phyloP scores from a whole-genome alignment of 2,113 vertebrate species.

The Synchiropus splendidus region DNA sequence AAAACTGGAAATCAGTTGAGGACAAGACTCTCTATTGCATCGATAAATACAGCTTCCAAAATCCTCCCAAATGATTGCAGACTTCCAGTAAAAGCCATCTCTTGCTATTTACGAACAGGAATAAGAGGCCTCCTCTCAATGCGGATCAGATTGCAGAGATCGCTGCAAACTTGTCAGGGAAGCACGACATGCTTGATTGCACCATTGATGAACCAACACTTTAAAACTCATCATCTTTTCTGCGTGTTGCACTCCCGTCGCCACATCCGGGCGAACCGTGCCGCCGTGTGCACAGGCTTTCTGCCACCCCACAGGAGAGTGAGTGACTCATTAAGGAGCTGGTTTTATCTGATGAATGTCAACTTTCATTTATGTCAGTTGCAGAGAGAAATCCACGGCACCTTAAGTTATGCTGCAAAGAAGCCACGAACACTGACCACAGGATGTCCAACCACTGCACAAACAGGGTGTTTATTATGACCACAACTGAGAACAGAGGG shows the following conservation, averaged over 20 bases:
- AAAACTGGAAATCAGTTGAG: background rate
- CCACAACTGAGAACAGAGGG: too few relatives aligned
- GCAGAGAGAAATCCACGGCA: too few relatives aligned
- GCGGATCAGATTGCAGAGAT: constrained; percentile 45
- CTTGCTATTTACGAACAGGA: constrained; percentile 53
- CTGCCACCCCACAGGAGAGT: constrained; percentile 42
- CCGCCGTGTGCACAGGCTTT: constrained; percentile 65
- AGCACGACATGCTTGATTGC: constrained; percentile 23
- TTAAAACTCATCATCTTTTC: too few relatives aligned
- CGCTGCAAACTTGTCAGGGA: constrained; percentile 35
- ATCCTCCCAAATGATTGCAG: constrained; percentile 24
- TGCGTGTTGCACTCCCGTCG: constrained; percentile 48
- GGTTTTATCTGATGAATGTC: too few relatives aligned
- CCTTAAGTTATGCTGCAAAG: too few relatives aligned
- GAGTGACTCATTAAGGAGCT: too few relatives aligned
- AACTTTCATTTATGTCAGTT: too few relatives aligned
- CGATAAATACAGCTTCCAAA: constrained; percentile 15
- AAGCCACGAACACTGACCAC: too few relatives aligned
- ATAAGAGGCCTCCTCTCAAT: constrained; percentile 27
- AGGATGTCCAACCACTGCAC: too few relatives aligned
- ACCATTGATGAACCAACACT: too few relatives aligned
- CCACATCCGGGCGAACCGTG: constrained; percentile 67
- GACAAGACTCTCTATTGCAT: too few relatives aligned
- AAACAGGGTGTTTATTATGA: too few relatives aligned
- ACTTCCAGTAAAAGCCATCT: constrained; percentile 47